Conservation (phyloP, 2,888 invertebrate species). For the Emmelina monodactyla region DNA sequence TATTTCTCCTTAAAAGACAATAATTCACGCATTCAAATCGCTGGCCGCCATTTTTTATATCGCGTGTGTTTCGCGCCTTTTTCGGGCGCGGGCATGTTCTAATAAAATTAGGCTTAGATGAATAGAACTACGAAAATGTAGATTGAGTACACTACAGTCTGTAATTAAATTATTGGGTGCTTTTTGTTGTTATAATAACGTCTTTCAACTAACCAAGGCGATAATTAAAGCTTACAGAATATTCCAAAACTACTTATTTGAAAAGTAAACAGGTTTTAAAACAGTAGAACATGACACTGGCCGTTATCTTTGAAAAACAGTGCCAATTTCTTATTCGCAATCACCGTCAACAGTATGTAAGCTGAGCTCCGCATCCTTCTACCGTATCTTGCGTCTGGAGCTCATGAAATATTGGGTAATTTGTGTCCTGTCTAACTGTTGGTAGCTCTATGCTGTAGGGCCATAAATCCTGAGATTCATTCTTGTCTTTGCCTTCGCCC, state of each 20-base stretch:
- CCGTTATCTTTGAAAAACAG: conserved; percentile 1
- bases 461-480: conserved; percentile 62
- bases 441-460: conserved; percentile 32
- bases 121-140: conserved; percentile 30
- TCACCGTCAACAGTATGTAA: conserved; percentile 1
- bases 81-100: conserved; percentile 62
- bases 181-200: too few relatives aligned
- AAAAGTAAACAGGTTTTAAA: too few relatives aligned
- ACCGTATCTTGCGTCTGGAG: background rate
- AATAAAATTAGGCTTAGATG: conserved; percentile 60
- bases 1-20: conserved; percentile 59
- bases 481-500: conserved; percentile 61
- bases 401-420: conserved; percentile 31
- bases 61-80: conserved; percentile 67
- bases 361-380: background rate
- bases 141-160: too few relatives aligned
- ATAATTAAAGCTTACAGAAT: background rate
- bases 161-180: too few relatives aligned
- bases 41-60: conserved; percentile 63
- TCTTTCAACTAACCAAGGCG: too few relatives aligned
- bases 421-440: conserved; percentile 32
- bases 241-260: background rate
- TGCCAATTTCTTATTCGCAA: conserved; percentile 2
- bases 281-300: background rate
- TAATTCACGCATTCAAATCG: conserved; percentile 66